These are phyloP conservation scores for Anolis carolinensis DNA, from an alignment of 2,113 vertebrate genomes.

Conservation along the genomic window DNA sequence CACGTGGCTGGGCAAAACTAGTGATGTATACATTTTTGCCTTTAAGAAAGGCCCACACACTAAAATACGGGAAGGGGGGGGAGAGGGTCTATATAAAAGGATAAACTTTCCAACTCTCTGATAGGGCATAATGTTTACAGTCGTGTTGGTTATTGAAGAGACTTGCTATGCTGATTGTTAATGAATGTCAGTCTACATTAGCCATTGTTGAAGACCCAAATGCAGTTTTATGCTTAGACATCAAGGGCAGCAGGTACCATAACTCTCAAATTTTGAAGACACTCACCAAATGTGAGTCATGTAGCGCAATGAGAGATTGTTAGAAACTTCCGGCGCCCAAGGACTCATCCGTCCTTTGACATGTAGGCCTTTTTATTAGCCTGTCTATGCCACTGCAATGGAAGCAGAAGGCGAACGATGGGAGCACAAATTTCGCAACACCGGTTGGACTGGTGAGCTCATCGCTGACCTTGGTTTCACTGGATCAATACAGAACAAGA, in stretches of 20 bases:
- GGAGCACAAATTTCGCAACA: conserved; percentile 2
- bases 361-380: conserved; percentile 19
- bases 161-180: too few relatives aligned
- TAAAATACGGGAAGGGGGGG: too few relatives aligned
- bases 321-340: conserved; percentile 30
- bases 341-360: conserved; percentile 15
- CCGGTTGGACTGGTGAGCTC: not conserved
- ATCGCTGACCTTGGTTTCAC: conserved; percentile 14
- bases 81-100: too few relatives aligned
- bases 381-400: not conserved
- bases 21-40: too few relatives aligned
- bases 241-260: conserved; percentile 41
- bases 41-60: too few relatives aligned
- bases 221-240: conserved; percentile 27
- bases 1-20: too few relatives aligned
- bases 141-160: too few relatives aligned
- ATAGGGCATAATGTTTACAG: too few relatives aligned
- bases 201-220: not conserved
- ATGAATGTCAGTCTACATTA: too few relatives aligned
- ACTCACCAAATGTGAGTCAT: conserved; percentile 36
- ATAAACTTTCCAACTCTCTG: too few relatives aligned
- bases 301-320: conserved; percentile 25
- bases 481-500: not conserved
- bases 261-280: conserved; percentile 39
- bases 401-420: conserved; percentile 26